Conservation (phyloP, 2,797 vertebrate genomes). For the Spea hammondii region DNA sequence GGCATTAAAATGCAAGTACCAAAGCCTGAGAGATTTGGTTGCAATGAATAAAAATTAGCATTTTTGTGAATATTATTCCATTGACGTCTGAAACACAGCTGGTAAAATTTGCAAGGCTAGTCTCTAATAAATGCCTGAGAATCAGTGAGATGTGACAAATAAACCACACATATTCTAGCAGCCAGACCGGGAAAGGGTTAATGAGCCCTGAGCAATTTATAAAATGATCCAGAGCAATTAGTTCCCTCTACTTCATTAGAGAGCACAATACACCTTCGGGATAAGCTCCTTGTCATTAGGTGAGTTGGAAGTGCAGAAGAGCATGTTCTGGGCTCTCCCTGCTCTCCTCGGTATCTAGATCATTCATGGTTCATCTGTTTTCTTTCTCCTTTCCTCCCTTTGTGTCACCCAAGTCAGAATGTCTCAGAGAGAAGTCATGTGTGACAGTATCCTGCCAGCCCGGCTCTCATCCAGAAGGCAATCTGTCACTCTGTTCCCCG, state of each 20-base stretch:
- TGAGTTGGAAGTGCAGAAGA: slow-evolving; percentile 12
- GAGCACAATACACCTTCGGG: neutral
- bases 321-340: slow-evolving; percentile 37
- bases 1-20: neutral
- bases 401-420: slow-evolving; percentile 45
- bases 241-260: slow-evolving; percentile 19
- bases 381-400: slow-evolving; percentile 35
- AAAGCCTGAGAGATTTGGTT: neutral
- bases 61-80: neutral
- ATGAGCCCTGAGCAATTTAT: slow-evolving; percentile 16
- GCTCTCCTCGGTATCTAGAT: slow-evolving; percentile 34
- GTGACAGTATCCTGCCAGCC: slow-evolving; percentile 29
- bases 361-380: slow-evolving; percentile 45
- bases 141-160: slow-evolving; percentile 8
- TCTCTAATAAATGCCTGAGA: neutral
- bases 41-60: neutral
- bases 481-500: slow-evolving; percentile 40
- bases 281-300: slow-evolving; percentile 21
- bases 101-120: neutral
- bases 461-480: slow-evolving; percentile 26
- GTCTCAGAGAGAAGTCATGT: slow-evolving; percentile 42
- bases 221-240: neutral
- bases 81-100: slow-evolving; percentile 5
- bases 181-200: slow-evolving; percentile 9
- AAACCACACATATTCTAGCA: neutral